A percentile compares a stretch with the other conserved stretches of the same genome.
These are phyloP conservation scores for Drosophila sucinea DNA, from an alignment of 1,140 invertebrate species.

Conservation along the genomic window DNA sequence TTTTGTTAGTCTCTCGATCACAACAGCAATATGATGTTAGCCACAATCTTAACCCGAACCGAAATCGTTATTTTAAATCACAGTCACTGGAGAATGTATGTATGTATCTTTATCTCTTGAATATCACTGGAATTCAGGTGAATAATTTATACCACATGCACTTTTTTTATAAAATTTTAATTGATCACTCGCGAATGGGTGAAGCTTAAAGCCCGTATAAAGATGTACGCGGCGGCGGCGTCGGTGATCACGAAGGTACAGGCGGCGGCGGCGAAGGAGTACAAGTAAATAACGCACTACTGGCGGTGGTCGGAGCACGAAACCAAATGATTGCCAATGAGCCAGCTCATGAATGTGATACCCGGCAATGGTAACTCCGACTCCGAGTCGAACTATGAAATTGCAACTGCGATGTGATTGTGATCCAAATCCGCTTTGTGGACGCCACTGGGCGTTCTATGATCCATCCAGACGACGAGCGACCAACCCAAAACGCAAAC, in stretches of 20 bases:
- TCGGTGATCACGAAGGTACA: conserved; percentile 18
- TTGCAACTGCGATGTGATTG: conserved; percentile 29
- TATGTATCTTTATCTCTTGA: neutral
- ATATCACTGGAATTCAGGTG: conserved; percentile 16
- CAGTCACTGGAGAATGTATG: conserved; percentile 4
- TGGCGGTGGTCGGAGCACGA: conserved; percentile 33
- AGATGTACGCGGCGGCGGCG: neutral
- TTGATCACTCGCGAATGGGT: neutral
- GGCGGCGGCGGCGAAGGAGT: conserved; percentile 21
- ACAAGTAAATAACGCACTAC: conserved; percentile 13
- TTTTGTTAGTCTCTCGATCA: conserved; percentile 42
- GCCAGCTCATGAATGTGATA: conserved; percentile 68
- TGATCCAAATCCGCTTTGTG: conserved; percentile 61
- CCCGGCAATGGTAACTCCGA: conserved; percentile 48
- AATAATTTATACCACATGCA: neutral
- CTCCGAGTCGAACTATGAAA: conserved; percentile 12
- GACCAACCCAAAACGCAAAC: conserved; percentile 49
- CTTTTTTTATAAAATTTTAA: neutral
- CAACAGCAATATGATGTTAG: neutral
- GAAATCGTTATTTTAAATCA: neutral
- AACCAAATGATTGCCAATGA: conserved; percentile 67
- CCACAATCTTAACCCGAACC: neutral
- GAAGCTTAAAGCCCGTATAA: neutral
- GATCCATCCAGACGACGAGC: conserved; percentile 60
- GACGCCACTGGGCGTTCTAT: conserved; percentile 58